Conservation (phyloP, 2,888 invertebrate genomes). For the Parnassius smintheus region DNA sequence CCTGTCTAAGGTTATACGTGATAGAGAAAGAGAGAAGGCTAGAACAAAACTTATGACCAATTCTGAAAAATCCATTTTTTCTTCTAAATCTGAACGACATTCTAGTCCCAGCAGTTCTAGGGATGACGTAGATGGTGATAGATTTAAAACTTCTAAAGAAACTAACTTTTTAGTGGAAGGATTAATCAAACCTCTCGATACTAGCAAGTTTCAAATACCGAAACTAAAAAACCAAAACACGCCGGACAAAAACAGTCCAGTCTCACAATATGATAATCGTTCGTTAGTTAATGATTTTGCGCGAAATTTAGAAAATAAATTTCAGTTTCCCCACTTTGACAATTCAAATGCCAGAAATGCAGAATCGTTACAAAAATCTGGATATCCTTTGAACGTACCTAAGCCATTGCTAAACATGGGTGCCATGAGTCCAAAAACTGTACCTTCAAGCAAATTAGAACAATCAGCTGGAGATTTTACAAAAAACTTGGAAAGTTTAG, state of each 20-base stretch:
- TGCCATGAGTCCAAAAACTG: constrained; percentile 68
- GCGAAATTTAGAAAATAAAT: constrained; percentile 67
- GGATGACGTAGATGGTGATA: constrained; percentile 84
- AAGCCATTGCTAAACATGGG: constrained; percentile 73
- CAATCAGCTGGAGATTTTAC: constrained; percentile 61
- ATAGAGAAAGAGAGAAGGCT: constrained; percentile 82
- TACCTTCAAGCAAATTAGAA: constrained; percentile 53
- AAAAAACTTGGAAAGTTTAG: constrained; percentile 65
- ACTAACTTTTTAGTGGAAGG: constrained; percentile 86
- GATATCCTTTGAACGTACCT: constrained; percentile 70
- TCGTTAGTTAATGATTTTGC: constrained; percentile 72
- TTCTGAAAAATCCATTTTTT: constrained; percentile 84
- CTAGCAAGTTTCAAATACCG: constrained; percentile 93
- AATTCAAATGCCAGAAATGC: constrained; percentile 55
- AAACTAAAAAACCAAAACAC: constrained; percentile 83
- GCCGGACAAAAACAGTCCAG: constrained; percentile 70
- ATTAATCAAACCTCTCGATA: constrained; percentile 88
- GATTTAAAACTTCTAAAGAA: constrained; percentile 83
- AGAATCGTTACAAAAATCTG: constrained; percentile 66
- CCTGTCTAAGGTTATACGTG: constrained; percentile 78
- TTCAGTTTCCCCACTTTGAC: constrained; percentile 70
- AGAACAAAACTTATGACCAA: constrained; percentile 81
- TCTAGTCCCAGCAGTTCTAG: constrained; percentile 84
- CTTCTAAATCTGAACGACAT: constrained; percentile 83
- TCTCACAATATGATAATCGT: constrained; percentile 66